Evolutionary conservation across 1,140 invertebrate genomes (phyloP), one percentile per base, ranked within the genome.

Genomic region (Neotoxoptera formosana): DNA sequence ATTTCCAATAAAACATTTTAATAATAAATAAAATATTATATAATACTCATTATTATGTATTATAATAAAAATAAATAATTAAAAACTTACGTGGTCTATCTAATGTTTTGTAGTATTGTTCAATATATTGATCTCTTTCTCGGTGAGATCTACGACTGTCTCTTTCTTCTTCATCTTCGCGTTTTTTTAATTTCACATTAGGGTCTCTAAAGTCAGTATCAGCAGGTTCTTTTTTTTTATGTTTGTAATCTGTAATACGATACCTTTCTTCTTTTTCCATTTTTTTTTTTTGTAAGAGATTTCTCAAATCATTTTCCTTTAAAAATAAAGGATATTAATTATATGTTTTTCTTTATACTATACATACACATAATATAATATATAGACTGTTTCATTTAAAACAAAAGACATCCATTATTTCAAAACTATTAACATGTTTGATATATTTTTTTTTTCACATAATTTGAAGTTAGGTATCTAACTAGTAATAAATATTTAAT

Each of bases 291-390:
- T 93, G 91, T 56, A 93, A 86, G 25, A 93, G 56, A 93, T 93
- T 93, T 93, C 91, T 93, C 25, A 93, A 93, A 93, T 93, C 91
- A 93, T 93, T 93, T 56, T 93, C 91, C 91, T 93, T 84, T 86
- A 86, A 14, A 93, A 93, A 86, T 86, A 41, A 86, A 41, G 41
- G 41, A 41, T 41, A 41, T 41, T 41, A 41, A 41, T 41, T 41
- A 41, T 41, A 92, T 84, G 14, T n/a, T 36, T 4, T 41, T 41
- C 53, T 4, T 84, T 7, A 53, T 83, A 84, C 4, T 30, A 93
- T 53, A 45, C 51, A 93, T 53, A 45, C 51, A 83, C 51, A 48
- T 6, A 41, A 6, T 83, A 51, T 6, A 83, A 21, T 83, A 21
- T 21, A 53, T 20, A 30, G 25, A 67, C 1, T 67, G 14, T 17